These are phyloP conservation scores for Laupala kohalensis DNA, from an alignment of 1,140 invertebrate genomes.

Conservation along the genomic window DNA sequence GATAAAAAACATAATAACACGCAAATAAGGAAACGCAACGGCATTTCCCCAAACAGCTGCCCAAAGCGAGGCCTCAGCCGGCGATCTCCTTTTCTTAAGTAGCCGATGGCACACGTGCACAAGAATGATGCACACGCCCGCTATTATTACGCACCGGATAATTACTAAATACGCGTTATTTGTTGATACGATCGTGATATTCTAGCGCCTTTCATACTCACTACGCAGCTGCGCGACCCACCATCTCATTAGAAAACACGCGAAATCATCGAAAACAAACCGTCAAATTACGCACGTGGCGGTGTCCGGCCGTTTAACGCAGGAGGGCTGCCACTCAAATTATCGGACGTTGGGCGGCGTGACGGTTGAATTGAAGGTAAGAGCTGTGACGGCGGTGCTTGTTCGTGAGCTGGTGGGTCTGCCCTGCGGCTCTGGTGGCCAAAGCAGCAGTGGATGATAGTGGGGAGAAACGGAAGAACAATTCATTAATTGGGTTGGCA, in stretches of 20 bases:
- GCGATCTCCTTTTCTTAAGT: neutral
- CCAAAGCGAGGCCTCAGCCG: neutral
- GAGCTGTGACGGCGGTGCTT: too few relatives aligned
- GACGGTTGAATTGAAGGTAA: neutral
- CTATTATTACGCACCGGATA: neutral
- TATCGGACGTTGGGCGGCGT: neutral
- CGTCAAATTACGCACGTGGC: neutral
- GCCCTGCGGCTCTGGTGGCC: too few relatives aligned
- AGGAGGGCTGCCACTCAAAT: neutral
- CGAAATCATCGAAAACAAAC: neutral
- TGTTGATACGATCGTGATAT: neutral
- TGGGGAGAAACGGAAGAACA: too few relatives aligned
- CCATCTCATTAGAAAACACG: neutral
- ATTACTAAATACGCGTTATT: neutral
- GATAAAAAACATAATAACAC: too few relatives aligned
- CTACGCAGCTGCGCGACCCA: neutral
- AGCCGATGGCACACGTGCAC: neutral
- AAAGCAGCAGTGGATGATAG: too few relatives aligned
- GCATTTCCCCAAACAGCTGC: neutral
- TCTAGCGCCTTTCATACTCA: neutral
- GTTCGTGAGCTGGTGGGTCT: too few relatives aligned
- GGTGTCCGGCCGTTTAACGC: neutral
- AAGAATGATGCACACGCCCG: neutral
- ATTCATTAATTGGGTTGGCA: too few relatives aligned
- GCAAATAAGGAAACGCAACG: too few relatives aligned